Evolutionary conservation across 2,888 invertebrate genomes (phyloP), one percentile per base, ranked within the genome.

Genomic region (Netelia virgata): DNA sequence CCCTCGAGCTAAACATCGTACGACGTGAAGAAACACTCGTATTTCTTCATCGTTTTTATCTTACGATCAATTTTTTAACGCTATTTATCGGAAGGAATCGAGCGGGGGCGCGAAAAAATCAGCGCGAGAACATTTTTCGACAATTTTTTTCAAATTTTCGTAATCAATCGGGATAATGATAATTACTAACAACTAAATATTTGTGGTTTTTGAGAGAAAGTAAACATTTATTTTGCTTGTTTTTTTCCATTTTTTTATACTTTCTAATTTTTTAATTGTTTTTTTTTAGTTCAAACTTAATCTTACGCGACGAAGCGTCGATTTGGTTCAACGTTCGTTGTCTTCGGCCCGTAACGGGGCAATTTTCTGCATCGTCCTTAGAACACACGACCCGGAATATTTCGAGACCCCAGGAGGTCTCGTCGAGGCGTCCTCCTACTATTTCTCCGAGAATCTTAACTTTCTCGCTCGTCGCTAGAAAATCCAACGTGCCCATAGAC

Each of bases 381-480:
- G 14, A 47, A 47, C 11, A 47, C 47, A 47, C 14, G 28, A 11
- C 36, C 11, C 36, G 55, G 10, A 57, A 70, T 55, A 63, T 59
- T 59, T 63, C 23, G 63, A 69, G 59, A 68, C 64, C 43, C 50
- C 69, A 63, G 28, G 28, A 28, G 28, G 28, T 28, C 28, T 28
- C 28, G 6, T 5, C 28, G 28, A 0, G 5, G 74, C 57, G 43
- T 70, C 66, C 16, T 72, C 50, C 50, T 57, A 78, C 63, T 55
- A 75, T 70, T 57, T 70, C 75, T 63, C 23, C n/a, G 3, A 66
- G 53, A 72, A 72, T 70, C 36, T 64, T 47, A 70, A 78, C 63
- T 74, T 75, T 69, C 73, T 73, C 55, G 55, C 41, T 59, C 64
- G 66, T 20, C 68, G 61, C 3, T 36, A 14, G 72, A 82, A 78